phyloP scores from a whole-genome alignment of 2,797 vertebrate species.

The Astyanax mexicanus region DNA sequence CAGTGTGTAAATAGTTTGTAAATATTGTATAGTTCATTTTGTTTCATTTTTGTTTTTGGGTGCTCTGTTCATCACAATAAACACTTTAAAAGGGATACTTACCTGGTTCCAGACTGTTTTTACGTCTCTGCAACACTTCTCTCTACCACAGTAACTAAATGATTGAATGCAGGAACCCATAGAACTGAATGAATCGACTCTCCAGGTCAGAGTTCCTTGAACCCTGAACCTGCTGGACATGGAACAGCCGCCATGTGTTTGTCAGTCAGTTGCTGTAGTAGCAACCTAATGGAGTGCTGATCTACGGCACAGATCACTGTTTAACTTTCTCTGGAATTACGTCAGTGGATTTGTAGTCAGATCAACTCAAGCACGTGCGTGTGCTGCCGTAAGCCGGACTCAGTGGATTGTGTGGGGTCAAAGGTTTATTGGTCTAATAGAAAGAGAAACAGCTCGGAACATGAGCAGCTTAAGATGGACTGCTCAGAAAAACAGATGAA shows the following conservation, averaged over 20 bases:
- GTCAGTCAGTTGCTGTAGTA: conserved; percentile 1
- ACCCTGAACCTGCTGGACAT: neutral
- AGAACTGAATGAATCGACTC: neutral
- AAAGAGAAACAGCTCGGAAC: neutral
- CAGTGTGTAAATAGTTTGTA: too few species aligned
- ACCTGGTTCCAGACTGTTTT: too few species aligned
- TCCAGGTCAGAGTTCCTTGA: neutral
- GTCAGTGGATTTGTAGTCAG: conserved; percentile 16
- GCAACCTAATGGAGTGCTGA: neutral
- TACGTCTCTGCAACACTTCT: too few species aligned
- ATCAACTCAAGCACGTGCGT: conserved; percentile 20
- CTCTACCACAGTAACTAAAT: conserved; percentile 6
- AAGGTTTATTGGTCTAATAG: neutral
- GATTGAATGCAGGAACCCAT: neutral
- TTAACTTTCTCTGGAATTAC: conserved; percentile 22
- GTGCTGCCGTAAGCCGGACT: conserved; percentile 9
- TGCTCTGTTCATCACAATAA: too few species aligned
- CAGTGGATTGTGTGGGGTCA: neutral
- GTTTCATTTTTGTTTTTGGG: too few species aligned
- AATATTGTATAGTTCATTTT: too few species aligned
- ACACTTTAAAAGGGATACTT: too few species aligned
- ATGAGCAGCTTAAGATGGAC: neutral
- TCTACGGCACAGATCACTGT: neutral
- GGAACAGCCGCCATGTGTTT: neutral
- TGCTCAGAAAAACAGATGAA: neutral